Evolutionary conservation across 1,140 invertebrate genomes (phyloP).

Genomic region (Saccostrea echinata): DNA sequence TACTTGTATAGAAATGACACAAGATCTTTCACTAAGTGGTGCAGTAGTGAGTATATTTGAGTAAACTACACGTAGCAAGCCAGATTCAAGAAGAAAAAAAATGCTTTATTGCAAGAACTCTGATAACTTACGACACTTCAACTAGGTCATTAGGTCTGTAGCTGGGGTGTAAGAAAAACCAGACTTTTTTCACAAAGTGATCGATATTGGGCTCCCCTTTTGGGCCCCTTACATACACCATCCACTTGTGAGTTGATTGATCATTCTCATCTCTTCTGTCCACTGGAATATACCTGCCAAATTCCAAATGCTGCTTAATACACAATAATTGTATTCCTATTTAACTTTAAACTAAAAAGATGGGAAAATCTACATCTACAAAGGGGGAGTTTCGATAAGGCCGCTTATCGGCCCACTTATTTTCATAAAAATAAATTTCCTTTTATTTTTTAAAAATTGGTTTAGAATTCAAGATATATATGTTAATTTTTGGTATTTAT

Average conservation of each 20-base stretch:
- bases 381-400: too few species aligned
- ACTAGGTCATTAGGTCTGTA: constrained; percentile 94
- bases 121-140: constrained; percentile 84
- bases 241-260: constrained; percentile 92
- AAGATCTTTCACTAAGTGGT: too few species aligned
- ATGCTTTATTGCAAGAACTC: neutral
- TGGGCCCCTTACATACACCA: constrained; percentile 89
- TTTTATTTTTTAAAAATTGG: too few species aligned
- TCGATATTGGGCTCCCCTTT: constrained; percentile 84
- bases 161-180: constrained; percentile 91
- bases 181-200: constrained; percentile 87
- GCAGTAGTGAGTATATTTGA: too few species aligned
- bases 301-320: neutral
- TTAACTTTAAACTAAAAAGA: neutral
- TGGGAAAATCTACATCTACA: too few species aligned
- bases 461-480: too few species aligned
- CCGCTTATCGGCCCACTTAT: too few species aligned
- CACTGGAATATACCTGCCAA: constrained; percentile 82
- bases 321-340: neutral
- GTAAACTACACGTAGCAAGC: too few species aligned
- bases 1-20: too few species aligned
- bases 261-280: constrained; percentile 84
- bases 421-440: too few species aligned
- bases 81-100: too few species aligned
- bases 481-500: too few species aligned